phyloP scores from a whole-genome alignment of 2,888 invertebrate genomes.

The Noctuana brunneofusca region DNA sequence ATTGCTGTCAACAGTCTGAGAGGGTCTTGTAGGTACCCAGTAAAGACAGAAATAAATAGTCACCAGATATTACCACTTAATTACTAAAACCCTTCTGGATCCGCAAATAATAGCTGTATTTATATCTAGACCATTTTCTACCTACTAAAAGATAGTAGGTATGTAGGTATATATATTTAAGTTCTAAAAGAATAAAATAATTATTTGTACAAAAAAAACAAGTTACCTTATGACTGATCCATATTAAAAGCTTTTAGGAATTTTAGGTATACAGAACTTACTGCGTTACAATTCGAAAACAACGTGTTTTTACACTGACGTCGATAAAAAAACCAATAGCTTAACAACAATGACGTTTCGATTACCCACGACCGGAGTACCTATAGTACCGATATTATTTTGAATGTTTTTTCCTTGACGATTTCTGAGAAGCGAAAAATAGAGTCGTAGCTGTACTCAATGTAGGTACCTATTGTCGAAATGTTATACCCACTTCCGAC shows the following conservation, averaged over 20 bases:
- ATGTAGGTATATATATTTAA: too few relatives aligned
- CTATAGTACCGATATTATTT: not conserved
- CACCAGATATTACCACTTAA: too few relatives aligned
- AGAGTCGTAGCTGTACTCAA: not conserved
- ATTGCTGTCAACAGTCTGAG: too few relatives aligned
- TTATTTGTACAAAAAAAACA: not conserved
- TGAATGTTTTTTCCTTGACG: constrained; percentile 2
- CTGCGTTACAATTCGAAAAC: constrained; percentile 1
- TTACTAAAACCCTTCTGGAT: too few relatives aligned
- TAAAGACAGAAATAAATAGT: too few relatives aligned
- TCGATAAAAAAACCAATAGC: constrained; percentile 1
- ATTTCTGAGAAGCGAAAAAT: not conserved
- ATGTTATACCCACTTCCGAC: not conserved
- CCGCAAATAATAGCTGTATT: too few relatives aligned
- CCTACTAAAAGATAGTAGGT: too few relatives aligned
- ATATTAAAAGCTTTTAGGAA: not conserved
- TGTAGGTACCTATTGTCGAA: not conserved
- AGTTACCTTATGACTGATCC: not conserved
- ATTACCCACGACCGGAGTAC: not conserved
- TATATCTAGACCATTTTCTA: too few relatives aligned
- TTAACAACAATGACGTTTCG: not conserved
- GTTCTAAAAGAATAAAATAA: too few relatives aligned
- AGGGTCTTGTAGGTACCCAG: too few relatives aligned
- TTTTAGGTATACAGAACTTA: too few relatives aligned
- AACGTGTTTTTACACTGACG: not conserved